Base-by-base conservation (phyloP, 2,113 vertebrate species). In the Phylloscopus whistleri region DNA sequence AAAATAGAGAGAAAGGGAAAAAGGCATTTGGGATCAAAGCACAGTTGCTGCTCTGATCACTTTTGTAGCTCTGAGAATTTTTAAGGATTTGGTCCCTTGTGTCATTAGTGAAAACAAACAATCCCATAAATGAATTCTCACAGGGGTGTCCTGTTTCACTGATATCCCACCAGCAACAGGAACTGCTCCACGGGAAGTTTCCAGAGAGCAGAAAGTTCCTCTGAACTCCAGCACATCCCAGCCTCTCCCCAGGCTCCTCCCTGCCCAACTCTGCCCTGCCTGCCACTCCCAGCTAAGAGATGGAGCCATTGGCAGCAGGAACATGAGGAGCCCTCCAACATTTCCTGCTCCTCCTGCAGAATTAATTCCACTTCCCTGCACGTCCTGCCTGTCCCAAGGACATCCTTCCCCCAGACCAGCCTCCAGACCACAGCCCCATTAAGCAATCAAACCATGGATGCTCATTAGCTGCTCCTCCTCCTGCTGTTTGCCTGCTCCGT, bases 321-420 rank as follows among this genome's bases (percentile, higher is more conserved):
- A 96, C 3, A 26, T 8, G 91, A 94, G 91, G 64, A 87, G 80
- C 80, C 76, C 89, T 78, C 63, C 77, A n/a, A 24, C 63, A 76
- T 96, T 94, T 96, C 95, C 91, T 90, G 84, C 63, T 66, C 81
- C 12, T 44, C 16, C 80, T 76, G 67, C 75, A 80, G 52, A 16
- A 6, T 59, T 44, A 35, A 87, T 88, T 62, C 63, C 41, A 16
- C 77, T 91, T 82, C 75, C 79, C 83, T 31, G 63, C 90, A 74
- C 62, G 67, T 93, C 88, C 90, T 91, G 80, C 74, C 84, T 23
- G 56, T 31, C 89, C 83, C 60, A 53, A 33, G 16, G 2, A 92
- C 83, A 93, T 94, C 93, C 94, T 93, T 78, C 92, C 79, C 11
- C 7, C 79, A 26, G 16, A 43, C 16, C 18, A n/a, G 48, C 73